These are phyloP conservation scores for Muricea muricata DNA, from an alignment of 92 coral and sea anemone species.

Conservation along the genomic window DNA sequence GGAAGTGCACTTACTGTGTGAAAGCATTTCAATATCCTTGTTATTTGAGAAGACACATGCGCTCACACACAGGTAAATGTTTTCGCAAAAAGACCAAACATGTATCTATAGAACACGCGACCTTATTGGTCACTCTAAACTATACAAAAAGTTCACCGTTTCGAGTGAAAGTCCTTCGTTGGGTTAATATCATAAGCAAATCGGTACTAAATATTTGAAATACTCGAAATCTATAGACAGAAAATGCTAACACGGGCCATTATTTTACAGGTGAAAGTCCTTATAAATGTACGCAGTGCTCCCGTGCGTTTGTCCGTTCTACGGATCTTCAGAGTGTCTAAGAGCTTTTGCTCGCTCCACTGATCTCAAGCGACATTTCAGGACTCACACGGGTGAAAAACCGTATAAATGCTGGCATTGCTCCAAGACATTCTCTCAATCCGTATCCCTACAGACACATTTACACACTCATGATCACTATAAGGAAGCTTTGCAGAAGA, in stretches of 20 bases:
- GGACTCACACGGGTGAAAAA: slow-evolving; percentile 97
- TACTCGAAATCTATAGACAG: no score
- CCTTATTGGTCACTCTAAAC: no score
- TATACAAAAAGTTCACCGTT: no score
- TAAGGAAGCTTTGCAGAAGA: slow-evolving; percentile 88
- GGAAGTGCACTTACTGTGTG: slow-evolving; percentile 97
- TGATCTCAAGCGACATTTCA: slow-evolving; percentile 96
- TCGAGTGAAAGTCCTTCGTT: no score
- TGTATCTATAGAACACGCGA: no score
- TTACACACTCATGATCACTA: slow-evolving; percentile 93
- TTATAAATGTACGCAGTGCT: slow-evolving; percentile 98
- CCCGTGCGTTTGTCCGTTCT: slow-evolving; percentile 98
- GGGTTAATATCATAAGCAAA: no score
- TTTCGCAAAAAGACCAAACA: no score
- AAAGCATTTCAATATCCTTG: slow-evolving; percentile 98
- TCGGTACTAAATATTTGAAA: no score
- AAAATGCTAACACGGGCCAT: no score
- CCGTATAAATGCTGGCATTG: slow-evolving; percentile 99
- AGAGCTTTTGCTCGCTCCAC: slow-evolving; percentile 99
- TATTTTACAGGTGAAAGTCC: slow-evolving; percentile 95
- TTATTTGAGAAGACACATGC: slow-evolving; percentile 92
- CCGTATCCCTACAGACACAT: slow-evolving; percentile 95
- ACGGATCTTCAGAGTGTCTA: slow-evolving; percentile 98
- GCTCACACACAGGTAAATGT: slow-evolving; percentile 99
- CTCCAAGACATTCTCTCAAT: slow-evolving; percentile 96